Percentiles rank a stretch among this genome's conserved stretches.
Evolutionary conservation across 1,140 invertebrate species (phyloP).

Genomic region (Atta texana): DNA sequence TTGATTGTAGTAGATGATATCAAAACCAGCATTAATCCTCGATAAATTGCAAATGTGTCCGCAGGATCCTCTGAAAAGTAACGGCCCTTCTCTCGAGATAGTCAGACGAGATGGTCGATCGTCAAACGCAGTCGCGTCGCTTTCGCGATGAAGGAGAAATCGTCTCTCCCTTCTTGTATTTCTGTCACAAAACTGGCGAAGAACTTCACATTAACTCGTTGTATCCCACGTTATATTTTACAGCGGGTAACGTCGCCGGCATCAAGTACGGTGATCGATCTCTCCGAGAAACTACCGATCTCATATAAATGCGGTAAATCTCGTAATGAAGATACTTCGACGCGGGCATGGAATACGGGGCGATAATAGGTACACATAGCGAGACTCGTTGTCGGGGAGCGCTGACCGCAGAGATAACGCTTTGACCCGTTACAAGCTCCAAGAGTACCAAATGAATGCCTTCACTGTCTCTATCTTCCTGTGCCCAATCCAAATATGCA

Average conservation of each 20-base stretch:
- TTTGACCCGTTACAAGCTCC: constrained; percentile 83
- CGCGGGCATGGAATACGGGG: constrained; percentile 69
- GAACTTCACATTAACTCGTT: neutral
- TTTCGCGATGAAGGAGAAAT: neutral
- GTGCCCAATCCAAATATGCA: constrained; percentile 80
- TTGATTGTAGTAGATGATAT: constrained; percentile 37
- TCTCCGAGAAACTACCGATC: constrained; percentile 52
- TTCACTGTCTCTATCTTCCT: constrained; percentile 81
- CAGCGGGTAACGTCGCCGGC: neutral
- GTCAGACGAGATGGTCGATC: neutral
- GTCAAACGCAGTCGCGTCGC: neutral
- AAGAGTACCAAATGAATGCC: constrained; percentile 82
- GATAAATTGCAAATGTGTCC: neutral
- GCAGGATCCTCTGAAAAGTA: neutral
- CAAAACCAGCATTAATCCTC: neutral
- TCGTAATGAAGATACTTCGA: constrained; percentile 63
- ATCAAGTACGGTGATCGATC: neutral
- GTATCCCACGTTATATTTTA: neutral
- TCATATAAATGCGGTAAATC: constrained; percentile 64
- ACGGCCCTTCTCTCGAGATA: neutral
- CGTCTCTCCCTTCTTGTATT: neutral
- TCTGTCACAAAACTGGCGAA: neutral
- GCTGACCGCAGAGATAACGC: constrained; percentile 85
- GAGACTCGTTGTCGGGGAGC: constrained; percentile 81
- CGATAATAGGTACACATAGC: constrained; percentile 79